phyloP scores from a whole-genome alignment of 2,113 vertebrate genomes.

The Ancistrus triradiatus region DNA sequence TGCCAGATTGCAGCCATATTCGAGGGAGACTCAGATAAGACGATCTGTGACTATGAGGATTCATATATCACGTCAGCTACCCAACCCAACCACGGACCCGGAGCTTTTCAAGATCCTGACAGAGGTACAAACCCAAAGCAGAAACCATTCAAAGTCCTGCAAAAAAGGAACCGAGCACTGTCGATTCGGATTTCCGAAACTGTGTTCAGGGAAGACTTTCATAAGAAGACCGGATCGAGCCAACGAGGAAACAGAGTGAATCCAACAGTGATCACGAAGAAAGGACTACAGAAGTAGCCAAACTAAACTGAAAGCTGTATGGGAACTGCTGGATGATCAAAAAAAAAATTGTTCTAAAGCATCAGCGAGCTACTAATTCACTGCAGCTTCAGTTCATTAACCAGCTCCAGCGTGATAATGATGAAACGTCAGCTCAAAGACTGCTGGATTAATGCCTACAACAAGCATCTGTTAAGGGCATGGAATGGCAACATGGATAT shows the following conservation, averaged over 20 bases:
- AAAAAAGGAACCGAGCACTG: no score
- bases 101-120: slow-evolving; percentile 22
- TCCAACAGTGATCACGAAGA: no score
- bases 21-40: slow-evolving; percentile 6
- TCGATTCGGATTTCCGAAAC: slow-evolving; percentile 41
- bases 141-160: no score
- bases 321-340: slow-evolving; percentile 6
- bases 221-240: slow-evolving; percentile 11
- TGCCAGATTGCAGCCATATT: slow-evolving; percentile 15
- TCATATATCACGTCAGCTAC: slow-evolving; percentile 17
- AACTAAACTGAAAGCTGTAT: not conserved
- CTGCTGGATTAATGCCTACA: slow-evolving; percentile 16
- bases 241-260: no score
- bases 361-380: no score
- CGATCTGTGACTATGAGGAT: slow-evolving; percentile 5
- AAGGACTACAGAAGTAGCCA: not conserved
- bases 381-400: not conserved
- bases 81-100: slow-evolving; percentile 18
- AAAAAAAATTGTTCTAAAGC: no score
- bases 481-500: slow-evolving; percentile 13
- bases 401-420: not conserved
- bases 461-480: not conserved
- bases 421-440: not conserved
- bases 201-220: not conserved
- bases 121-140: slow-evolving; percentile 33